Evolutionary conservation across 2,113 vertebrate species (phyloP).

Genomic region (Egretta garzetta): DNA sequence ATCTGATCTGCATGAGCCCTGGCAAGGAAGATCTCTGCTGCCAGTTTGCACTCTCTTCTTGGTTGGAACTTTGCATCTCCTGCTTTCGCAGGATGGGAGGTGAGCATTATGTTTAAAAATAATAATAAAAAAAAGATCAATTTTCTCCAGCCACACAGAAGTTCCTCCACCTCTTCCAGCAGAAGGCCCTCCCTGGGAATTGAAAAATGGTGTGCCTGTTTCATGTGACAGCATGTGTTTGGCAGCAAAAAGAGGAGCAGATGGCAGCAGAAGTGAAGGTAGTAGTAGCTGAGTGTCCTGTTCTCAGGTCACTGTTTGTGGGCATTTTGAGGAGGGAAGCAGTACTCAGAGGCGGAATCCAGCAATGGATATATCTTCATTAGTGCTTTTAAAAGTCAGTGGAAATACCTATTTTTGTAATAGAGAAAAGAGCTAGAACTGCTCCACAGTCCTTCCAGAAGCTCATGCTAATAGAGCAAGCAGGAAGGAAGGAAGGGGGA

Average conservation of each 20-base stretch:
- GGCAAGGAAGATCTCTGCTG: background rate
- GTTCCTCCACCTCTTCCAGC: background rate
- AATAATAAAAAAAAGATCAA: background rate
- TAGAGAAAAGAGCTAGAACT: background rate
- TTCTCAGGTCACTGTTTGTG: background rate
- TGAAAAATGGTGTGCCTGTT: background rate
- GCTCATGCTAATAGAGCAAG: background rate
- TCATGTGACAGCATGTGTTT: background rate
- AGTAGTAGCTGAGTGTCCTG: background rate
- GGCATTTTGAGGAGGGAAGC: background rate
- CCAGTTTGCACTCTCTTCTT: background rate
- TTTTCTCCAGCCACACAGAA: background rate
- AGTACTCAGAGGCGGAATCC: background rate
- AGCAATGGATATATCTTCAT: background rate
- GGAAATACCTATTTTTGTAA: background rate
- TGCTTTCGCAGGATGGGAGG: background rate
- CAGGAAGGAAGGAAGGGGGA: background rate
- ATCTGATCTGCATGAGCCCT: background rate
- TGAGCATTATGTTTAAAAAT: background rate
- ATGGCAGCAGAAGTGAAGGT: background rate
- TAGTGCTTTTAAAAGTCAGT: background rate
- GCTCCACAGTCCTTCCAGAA: background rate
- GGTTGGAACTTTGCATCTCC: background rate
- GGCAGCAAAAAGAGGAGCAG: background rate
- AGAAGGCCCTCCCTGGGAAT: background rate